These are phyloP conservation scores for Enteromius viviparus DNA, from an alignment of 2,797 vertebrate genomes.

Conservation along the genomic window DNA sequence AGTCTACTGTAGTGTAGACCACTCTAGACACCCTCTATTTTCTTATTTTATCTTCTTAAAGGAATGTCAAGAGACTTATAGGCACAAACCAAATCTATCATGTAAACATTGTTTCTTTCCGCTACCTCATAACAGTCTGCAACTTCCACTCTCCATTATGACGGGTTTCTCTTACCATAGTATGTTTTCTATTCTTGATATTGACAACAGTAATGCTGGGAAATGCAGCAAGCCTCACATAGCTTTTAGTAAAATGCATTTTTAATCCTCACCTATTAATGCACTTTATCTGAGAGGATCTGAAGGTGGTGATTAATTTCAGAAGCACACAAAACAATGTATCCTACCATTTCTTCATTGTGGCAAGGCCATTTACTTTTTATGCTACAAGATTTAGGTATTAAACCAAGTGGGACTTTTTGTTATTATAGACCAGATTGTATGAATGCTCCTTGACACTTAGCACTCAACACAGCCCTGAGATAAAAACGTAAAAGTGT, in stretches of 20 bases:
- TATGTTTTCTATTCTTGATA: slow-evolving; percentile 14
- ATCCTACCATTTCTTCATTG: slow-evolving; percentile 35
- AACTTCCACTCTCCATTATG: slow-evolving; percentile 49
- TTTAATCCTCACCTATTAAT: slow-evolving; percentile 33
- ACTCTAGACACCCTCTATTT: slow-evolving; percentile 52
- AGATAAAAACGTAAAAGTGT: slow-evolving; percentile 87
- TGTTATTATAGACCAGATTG: slow-evolving; percentile 59
- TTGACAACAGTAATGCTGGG: not conserved
- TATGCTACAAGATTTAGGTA: slow-evolving; percentile 45
- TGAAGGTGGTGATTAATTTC: slow-evolving; percentile 35
- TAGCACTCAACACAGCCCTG: slow-evolving; percentile 58
- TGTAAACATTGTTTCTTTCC: slow-evolving; percentile 64
- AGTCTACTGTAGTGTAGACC: slow-evolving; percentile 39
- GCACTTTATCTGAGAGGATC: slow-evolving; percentile 30
- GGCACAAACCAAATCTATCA: slow-evolving; percentile 65
- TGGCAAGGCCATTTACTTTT: slow-evolving; percentile 43
- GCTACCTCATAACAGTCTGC: slow-evolving; percentile 53
- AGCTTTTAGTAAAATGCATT: slow-evolving; percentile 29
- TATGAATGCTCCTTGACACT: slow-evolving; percentile 48
- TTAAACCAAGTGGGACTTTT: slow-evolving; percentile 50
- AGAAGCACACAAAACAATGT: slow-evolving; percentile 3
- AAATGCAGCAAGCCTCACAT: slow-evolving; percentile 32
- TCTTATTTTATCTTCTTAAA: slow-evolving; percentile 56
- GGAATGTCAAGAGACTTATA: slow-evolving; percentile 70
- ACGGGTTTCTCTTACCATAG: slow-evolving; percentile 13